phyloP scores from a whole-genome alignment of 2,888 invertebrate genomes.

The Scaeva pyrastri region DNA sequence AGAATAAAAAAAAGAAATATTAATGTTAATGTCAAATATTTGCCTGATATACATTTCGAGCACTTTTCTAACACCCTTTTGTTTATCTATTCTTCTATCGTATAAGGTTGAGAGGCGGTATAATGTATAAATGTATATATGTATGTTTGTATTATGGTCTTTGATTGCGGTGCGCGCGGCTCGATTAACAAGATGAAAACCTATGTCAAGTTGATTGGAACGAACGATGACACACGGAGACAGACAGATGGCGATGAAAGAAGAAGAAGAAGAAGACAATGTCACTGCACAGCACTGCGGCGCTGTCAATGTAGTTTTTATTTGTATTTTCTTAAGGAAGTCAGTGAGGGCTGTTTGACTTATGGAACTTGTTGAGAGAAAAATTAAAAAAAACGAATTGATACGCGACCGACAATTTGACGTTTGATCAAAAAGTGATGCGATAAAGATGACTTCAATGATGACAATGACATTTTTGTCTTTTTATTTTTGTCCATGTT shows the following conservation, averaged over 20 bases:
- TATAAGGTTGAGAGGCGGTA: conserved; percentile 1
- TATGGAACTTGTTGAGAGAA: neutral
- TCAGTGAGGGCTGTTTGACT: conserved; percentile 2
- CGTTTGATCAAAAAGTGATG: conserved; percentile 67
- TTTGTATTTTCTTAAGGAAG: conserved; percentile 19
- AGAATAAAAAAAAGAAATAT: neutral
- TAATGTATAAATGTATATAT: neutral
- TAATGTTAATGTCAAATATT: conserved; percentile 61
- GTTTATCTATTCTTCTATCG: conserved; percentile 34
- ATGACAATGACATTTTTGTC: conserved; percentile 30
- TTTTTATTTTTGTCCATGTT: conserved; percentile 14
- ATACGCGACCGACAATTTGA: conserved; percentile 41
- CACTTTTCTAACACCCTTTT: conserved; percentile 63
- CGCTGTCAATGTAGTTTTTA: neutral
- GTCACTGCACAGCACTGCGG: conserved; percentile 15
- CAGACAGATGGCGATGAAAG: neutral
- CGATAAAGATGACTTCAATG: conserved; percentile 57
- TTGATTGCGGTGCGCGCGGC: conserved; percentile 40
- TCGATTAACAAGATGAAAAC: conserved; percentile 65
- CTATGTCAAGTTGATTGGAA: conserved; percentile 63
- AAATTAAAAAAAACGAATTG: neutral
- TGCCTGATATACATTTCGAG: conserved; percentile 32
- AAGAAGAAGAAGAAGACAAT: neutral
- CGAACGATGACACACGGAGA: conserved; percentile 8
- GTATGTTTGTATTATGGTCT: no score